Base-by-base conservation (phyloP, 2,888 invertebrate genomes). In the Macrosoma leucophasiata region DNA sequence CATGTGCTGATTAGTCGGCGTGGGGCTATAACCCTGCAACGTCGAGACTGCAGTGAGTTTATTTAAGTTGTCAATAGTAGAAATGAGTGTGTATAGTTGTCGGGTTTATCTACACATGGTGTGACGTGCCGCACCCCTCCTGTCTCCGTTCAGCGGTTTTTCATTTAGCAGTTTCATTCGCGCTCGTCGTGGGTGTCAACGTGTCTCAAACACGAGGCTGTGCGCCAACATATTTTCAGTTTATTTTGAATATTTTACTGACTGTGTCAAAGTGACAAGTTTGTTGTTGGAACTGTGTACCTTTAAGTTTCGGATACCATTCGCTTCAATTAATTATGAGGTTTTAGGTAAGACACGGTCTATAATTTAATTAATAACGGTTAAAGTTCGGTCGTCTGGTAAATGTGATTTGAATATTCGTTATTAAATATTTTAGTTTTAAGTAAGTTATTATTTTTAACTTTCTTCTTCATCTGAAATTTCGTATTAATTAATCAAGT, bases 131-230 rank as follows among this genome's bases (percentile, higher is more conserved):
- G 66, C 66, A 71, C 62, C 68, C 69, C 67, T 68, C 59, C 61
- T 65, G 58, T 48, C 57, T 60, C 58, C 56, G 62, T 62, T 55
- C 56, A 43, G 35, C 58, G 52, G 48, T 55, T 54, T 66, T 64
- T 64, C 62, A 59, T 68, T 69, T 52, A 53, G 58, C 65, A 76
- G 81, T 79, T 52, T 50, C 68, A 65, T 64, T 61, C 70, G 72
- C 58, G 68, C 59, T 58, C 50, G 64, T 58, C 57, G 54, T 54
- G 58, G 48, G 53, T 57, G 53, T 56, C 53, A 70, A 73, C 77
- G 78, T 62, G 64, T 62, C 45, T 18, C 29, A 12, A 23, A 34
- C 32, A 13, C 4, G 19, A 12, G 21, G 29, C 29, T 11, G 10
- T 24, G 12, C 14, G 9, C 25, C 19, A 32, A 35, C 29, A 29